A percentile compares a stretch with the other conserved stretches of the same genome.
phyloP scores from a whole-genome alignment of 2,888 invertebrate genomes.

The Atherix ibis region DNA sequence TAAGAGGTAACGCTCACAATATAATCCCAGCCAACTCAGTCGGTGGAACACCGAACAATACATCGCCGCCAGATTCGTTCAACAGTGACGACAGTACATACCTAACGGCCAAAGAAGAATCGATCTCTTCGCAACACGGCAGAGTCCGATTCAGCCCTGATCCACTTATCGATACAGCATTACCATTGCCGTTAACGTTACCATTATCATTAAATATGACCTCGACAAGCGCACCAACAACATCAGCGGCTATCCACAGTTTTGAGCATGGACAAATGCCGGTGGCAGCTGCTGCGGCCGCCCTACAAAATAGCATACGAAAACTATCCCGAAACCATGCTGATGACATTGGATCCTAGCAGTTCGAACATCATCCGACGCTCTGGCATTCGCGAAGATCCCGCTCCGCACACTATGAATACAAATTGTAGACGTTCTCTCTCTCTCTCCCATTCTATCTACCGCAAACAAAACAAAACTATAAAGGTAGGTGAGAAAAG shows the following conservation, averaged over 20 bases:
- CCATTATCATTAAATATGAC: background rate
- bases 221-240: background rate
- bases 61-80: constrained; percentile 71
- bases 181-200: background rate
- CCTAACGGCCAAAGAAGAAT: constrained; percentile 65
- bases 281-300: constrained; percentile 1
- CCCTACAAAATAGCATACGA: constrained; percentile 10
- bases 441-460: too few species aligned
- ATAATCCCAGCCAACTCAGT: constrained; percentile 6
- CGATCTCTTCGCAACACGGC: constrained; percentile 49
- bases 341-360: constrained; percentile 28
- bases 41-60: constrained; percentile 59
- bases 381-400: constrained; percentile 32
- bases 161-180: constrained; percentile 26
- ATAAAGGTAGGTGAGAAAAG: too few species aligned
- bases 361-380: constrained; percentile 21
- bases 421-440: constrained; percentile 27
- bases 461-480: too few species aligned
- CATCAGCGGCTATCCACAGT: background rate
- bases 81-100: constrained; percentile 81
- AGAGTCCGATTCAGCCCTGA: constrained; percentile 67
- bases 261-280: background rate
- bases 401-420: constrained; percentile 31
- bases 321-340: constrained; percentile 21
- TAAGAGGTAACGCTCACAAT: too few species aligned